These are phyloP conservation scores for Pheosia gnoma DNA, from an alignment of 2,888 invertebrate genomes.

Conservation along the genomic window DNA sequence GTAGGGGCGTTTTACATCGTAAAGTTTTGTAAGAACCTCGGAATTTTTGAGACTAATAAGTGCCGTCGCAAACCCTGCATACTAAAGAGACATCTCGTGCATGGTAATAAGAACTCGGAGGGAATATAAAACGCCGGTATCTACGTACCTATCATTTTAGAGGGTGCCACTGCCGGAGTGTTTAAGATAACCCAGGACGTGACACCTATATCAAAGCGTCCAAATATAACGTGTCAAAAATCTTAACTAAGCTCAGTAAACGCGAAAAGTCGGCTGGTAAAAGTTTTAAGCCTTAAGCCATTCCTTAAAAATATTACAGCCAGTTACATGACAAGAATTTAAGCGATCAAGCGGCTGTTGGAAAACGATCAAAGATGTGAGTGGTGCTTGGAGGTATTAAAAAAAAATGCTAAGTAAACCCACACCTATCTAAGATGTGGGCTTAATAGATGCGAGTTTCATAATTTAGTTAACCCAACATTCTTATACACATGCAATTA, in stretches of 20 bases:
- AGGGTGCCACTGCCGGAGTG: constrained; percentile 60
- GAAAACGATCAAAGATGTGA: neutral
- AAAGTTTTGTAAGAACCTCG: constrained; percentile 68
- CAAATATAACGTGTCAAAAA: constrained; percentile 53
- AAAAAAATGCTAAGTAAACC: too few species aligned
- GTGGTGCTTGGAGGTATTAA: too few species aligned
- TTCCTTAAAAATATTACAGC: constrained; percentile 28
- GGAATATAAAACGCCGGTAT: constrained; percentile 76
- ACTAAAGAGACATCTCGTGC: constrained; percentile 75
- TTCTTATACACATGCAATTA: neutral
- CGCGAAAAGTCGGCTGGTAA: constrained; percentile 28
- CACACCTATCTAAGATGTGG: too few species aligned
- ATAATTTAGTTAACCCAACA: neutral
- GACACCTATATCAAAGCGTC: constrained; percentile 61
- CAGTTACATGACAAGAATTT: constrained; percentile 28
- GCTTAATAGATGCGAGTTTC: too few species aligned
- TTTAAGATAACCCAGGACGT: constrained; percentile 63
- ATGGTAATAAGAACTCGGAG: constrained; percentile 74
- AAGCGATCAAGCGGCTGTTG: neutral
- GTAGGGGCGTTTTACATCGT: constrained; percentile 64
- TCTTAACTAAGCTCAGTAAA: constrained; percentile 36
- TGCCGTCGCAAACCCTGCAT: constrained; percentile 73
- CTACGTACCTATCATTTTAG: constrained; percentile 67
- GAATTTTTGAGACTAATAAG: constrained; percentile 83
- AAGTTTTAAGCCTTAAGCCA: constrained; percentile 29